Conservation (phyloP, 2,797 vertebrate species). For the Ataeniobius toweri region DNA sequence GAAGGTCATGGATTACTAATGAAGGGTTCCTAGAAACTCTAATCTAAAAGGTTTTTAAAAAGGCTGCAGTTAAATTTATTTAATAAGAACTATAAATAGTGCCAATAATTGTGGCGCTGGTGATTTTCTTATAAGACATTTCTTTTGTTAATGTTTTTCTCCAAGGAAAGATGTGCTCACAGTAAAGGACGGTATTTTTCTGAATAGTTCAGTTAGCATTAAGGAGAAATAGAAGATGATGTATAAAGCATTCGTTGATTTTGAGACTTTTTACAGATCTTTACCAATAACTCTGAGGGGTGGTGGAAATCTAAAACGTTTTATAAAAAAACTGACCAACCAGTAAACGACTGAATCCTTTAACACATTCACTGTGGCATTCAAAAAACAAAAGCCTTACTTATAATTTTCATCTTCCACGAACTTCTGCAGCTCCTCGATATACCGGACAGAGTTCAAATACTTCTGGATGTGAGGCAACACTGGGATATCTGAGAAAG, state of each 20-base stretch:
- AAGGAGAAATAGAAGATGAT: too few relatives aligned
- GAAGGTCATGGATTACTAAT: background rate
- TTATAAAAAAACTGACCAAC: too few relatives aligned
- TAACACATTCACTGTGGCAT: background rate
- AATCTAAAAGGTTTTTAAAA: background rate
- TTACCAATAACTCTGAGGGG: too few relatives aligned
- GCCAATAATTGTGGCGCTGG: too few relatives aligned
- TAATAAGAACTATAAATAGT: too few relatives aligned
- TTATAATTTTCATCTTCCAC: constrained; percentile 99
- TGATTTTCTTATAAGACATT: too few relatives aligned
- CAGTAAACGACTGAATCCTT: background rate
- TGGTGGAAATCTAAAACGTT: background rate
- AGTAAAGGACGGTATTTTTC: background rate
- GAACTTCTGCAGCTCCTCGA: constrained; percentile 99
- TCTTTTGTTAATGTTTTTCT: too few relatives aligned
- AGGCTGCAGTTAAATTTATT: background rate
- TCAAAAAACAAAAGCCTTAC: constrained; percentile 76
- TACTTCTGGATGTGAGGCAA: constrained; percentile 98
- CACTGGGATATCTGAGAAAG: constrained; percentile 87
- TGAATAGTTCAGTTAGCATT: too few relatives aligned
- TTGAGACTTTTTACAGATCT: too few relatives aligned
- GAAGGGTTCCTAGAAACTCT: background rate
- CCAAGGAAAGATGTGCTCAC: background rate
- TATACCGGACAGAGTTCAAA: constrained; percentile 96
- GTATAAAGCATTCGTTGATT: too few relatives aligned